Evolutionary conservation across 2,113 vertebrate genomes (phyloP).

Genomic region (Carettochelys insculpta): DNA sequence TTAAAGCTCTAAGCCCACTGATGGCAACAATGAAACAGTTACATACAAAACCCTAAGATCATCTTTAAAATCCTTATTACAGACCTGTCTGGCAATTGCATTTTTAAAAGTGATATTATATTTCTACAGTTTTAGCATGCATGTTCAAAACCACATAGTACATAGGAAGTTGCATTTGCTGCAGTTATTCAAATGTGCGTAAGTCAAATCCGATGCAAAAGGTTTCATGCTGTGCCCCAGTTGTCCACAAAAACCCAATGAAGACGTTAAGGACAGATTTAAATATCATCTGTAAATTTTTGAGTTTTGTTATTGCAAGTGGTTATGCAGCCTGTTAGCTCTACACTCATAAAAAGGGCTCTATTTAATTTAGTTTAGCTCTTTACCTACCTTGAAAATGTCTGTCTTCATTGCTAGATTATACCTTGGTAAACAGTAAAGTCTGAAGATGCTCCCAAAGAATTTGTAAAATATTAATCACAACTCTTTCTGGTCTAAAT

Average conservation of each 20-base stretch:
- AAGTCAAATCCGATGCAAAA: conserved; percentile 53
- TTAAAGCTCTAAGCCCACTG: neutral
- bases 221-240: conserved; percentile 14
- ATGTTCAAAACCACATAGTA: conserved; percentile 14
- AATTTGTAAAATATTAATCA: conserved; percentile 25
- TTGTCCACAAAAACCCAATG: neutral
- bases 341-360: neutral
- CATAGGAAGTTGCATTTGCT: conserved; percentile 55
- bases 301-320: conserved; percentile 19
- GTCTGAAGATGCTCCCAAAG: neutral
- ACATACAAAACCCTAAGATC: neutral
- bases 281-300: conserved; percentile 24
- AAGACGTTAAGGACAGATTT: conserved; percentile 29
- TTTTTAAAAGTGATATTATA: neutral
- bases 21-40: neutral
- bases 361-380: conserved; percentile 19
- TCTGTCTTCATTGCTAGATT: conserved; percentile 24
- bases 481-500: conserved; percentile 20
- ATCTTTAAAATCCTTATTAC: conserved; percentile 2
- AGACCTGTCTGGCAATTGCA: neutral
- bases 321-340: neutral
- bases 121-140: conserved; percentile 36
- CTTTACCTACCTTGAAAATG: conserved; percentile 33
- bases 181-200: conserved; percentile 54
- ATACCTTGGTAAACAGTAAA: conserved; percentile 3